Conservation (phyloP, 2,888 invertebrate species). For the Nycteola revayana region DNA sequence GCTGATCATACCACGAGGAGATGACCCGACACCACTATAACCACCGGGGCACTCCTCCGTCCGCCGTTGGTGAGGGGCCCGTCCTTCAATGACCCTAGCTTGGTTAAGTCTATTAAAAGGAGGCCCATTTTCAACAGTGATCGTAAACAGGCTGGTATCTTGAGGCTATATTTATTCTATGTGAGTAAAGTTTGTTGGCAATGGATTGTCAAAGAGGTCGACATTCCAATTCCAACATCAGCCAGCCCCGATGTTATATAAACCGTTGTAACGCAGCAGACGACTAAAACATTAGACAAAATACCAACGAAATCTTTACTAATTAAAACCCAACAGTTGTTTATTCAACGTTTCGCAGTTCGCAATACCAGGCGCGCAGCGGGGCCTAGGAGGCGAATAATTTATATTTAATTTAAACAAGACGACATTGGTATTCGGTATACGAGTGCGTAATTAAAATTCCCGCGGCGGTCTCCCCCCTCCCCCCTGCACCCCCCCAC, state of each 20-base stretch:
- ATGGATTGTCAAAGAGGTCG: conserved; percentile 8
- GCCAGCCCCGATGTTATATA: conserved; percentile 9
- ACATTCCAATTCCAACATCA: conserved; percentile 10
- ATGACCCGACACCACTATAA: too few relatives aligned
- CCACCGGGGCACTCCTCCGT: too few relatives aligned
- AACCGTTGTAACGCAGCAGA: conserved; percentile 23
- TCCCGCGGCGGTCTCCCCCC: conserved; percentile 72
- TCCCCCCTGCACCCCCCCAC: conserved; percentile 30
- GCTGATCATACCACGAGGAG: too few relatives aligned
- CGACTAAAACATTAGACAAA: conserved; percentile 40
- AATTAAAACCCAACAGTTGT: conserved; percentile 72
- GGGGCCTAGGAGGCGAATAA: conserved; percentile 78
- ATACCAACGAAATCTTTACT: conserved; percentile 59
- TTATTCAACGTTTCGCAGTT: conserved; percentile 68
- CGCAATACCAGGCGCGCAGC: conserved; percentile 70
- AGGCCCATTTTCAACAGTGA: too few relatives aligned
- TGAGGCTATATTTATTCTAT: not conserved
- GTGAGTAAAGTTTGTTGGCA: not conserved
- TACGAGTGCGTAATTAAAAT: conserved; percentile 82
- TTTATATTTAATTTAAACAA: conserved; percentile 83
- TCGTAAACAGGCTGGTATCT: too few relatives aligned
- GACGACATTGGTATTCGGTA: conserved; percentile 82
- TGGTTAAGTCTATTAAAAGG: too few relatives aligned
- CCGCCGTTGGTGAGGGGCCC: too few relatives aligned
- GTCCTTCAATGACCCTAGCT: too few relatives aligned